Evolutionary conservation across 2,113 vertebrate genomes (phyloP).

Genomic region (Oreochromis spilurus): DNA sequence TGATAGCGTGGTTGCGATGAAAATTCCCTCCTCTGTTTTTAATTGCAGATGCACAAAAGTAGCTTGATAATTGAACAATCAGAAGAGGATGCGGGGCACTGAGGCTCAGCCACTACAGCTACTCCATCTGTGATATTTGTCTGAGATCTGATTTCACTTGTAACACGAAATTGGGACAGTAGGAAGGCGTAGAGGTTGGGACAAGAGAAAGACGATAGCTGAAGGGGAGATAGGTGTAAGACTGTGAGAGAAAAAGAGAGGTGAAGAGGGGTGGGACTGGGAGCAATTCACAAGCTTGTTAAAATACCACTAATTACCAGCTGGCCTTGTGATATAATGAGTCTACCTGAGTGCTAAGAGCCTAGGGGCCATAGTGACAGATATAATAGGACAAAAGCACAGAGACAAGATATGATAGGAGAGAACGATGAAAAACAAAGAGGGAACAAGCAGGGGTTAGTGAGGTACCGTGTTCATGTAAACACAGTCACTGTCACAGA

Average conservation of each 20-base stretch:
- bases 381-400: not conserved
- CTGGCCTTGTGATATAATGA: slow-evolving; percentile 47
- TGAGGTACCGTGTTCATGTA: not conserved
- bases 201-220: not conserved
- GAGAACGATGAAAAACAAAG: not conserved
- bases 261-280: slow-evolving; percentile 40
- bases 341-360: slow-evolving; percentile 43
- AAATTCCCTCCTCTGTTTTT: slow-evolving; percentile 14
- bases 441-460: not conserved
- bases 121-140: slow-evolving; percentile 19
- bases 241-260: not conserved
- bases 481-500: not conserved
- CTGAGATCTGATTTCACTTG: slow-evolving; percentile 39
- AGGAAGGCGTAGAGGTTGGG: not conserved
- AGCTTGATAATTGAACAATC: slow-evolving; percentile 17
- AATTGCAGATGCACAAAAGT: slow-evolving; percentile 9
- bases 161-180: slow-evolving; percentile 22
- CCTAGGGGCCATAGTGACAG: slow-evolving; percentile 11
- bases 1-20: not conserved
- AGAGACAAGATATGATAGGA: not conserved
- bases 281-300: slow-evolving; percentile 59
- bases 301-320: slow-evolving; percentile 60
- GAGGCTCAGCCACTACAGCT: slow-evolving; percentile 20
- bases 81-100: not conserved
- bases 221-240: not conserved